Evolutionary conservation across 1,140 invertebrate species (phyloP).

Genomic region (Acromyrmex echinatior): DNA sequence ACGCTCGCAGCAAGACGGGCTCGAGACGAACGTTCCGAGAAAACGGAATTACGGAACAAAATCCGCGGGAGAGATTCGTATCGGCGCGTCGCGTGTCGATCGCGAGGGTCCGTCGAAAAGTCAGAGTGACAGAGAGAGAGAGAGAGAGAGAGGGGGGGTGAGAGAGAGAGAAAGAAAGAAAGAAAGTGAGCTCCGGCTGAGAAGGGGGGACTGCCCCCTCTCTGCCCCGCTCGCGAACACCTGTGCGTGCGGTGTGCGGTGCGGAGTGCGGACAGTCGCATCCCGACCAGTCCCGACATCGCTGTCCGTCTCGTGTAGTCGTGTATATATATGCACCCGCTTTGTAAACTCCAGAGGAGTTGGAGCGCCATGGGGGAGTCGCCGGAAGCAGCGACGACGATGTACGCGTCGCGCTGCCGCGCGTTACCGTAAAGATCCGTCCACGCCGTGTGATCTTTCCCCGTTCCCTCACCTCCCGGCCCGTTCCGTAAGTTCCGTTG

Average conservation of each 20-base stretch:
- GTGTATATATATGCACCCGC: not conserved
- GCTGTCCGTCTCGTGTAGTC: not conserved
- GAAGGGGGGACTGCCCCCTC: not conserved
- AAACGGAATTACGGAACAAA: not conserved
- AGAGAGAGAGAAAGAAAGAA: not conserved
- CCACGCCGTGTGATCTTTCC: not conserved
- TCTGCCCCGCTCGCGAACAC: slow-evolving; percentile 6
- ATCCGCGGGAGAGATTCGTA: not conserved
- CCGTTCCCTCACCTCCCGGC: not conserved
- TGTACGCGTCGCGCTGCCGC: slow-evolving; percentile 21
- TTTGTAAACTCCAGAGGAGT: too few relatives aligned
- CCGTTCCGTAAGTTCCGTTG: not conserved
- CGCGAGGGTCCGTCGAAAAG: not conserved
- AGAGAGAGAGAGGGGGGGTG: not conserved
- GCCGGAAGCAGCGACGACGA: slow-evolving; percentile 29
- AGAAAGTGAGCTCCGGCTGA: not conserved
- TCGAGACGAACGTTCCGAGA: not conserved
- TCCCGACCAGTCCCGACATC: slow-evolving; percentile 26
- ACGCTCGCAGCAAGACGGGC: not conserved
- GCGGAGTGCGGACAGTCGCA: slow-evolving; percentile 29
- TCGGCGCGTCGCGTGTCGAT: slow-evolving; percentile 7
- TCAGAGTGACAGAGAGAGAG: too few relatives aligned
- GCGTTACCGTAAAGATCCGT: slow-evolving; percentile 54
- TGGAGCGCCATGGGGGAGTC: slow-evolving; percentile 14
- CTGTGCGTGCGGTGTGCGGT: slow-evolving; percentile 51